These are phyloP conservation scores for Ephydatia muelleri DNA, from an alignment of 37 sponge, comb jelly and placozoan species.

Conservation along the genomic window DNA sequence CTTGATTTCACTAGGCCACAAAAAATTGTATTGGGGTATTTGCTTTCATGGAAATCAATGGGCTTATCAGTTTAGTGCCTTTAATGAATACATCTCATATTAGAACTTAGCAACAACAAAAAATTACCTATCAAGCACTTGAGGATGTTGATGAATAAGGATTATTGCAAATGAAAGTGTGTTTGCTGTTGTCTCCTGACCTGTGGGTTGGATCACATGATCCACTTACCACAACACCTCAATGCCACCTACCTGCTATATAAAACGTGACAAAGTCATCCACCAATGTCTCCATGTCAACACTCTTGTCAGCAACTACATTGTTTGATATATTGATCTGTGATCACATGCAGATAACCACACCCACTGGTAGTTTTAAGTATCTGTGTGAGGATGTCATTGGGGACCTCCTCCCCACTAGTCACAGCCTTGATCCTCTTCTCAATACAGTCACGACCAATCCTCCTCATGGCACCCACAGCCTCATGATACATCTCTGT, in stretches of 20 bases:
- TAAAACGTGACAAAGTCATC: constrained; percentile 16
- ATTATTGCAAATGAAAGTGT: neutral
- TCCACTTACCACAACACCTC: neutral
- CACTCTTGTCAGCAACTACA: neutral
- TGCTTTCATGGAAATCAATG: too few species aligned
- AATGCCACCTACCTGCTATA: neutral
- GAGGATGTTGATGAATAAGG: neutral
- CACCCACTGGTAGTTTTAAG: neutral
- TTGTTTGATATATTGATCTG: neutral
- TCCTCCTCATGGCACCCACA: neutral
- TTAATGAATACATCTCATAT: too few species aligned
- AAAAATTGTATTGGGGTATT: too few species aligned
- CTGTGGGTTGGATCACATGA: neutral
- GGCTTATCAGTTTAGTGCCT: too few species aligned
- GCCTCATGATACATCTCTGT: neutral
- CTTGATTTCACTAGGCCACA: too few species aligned
- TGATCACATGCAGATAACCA: neutral
- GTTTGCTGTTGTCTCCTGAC: constrained; percentile 11
- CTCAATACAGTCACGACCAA: neutral
- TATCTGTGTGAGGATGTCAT: neutral
- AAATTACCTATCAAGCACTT: neutral
- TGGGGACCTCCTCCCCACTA: neutral
- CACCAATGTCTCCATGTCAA: constrained; percentile 5
- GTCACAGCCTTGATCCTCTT: constrained; percentile 1
- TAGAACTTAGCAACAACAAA: too few species aligned